Evolutionary conservation across 2,888 invertebrate genomes (phyloP).

Genomic region (Dicranocentrus wangi): DNA sequence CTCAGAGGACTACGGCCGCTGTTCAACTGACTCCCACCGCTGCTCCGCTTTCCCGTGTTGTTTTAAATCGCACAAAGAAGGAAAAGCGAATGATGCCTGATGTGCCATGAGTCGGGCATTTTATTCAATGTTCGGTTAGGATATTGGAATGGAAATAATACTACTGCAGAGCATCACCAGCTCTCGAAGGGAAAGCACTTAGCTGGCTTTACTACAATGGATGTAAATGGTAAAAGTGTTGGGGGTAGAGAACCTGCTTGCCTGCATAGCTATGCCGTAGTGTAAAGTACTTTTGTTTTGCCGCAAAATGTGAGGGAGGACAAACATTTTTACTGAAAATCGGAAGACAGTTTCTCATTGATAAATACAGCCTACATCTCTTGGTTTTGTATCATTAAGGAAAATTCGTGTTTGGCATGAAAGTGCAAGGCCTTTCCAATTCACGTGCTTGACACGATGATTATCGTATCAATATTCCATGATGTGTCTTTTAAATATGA

Average conservation of each 20-base stretch:
- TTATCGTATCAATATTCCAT: too few species aligned
- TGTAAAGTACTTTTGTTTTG: too few species aligned
- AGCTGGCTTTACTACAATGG: neutral
- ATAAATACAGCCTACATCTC: too few species aligned
- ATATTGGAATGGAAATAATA: slow-evolving; percentile 33
- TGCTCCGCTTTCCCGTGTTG: slow-evolving; percentile 32
- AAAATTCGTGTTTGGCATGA: too few species aligned
- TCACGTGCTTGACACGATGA: too few species aligned
- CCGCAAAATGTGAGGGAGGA: too few species aligned
- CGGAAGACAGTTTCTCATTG: too few species aligned
- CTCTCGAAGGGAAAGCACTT: neutral
- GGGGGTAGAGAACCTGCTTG: neutral
- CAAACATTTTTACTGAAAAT: neutral
- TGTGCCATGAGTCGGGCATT: slow-evolving; percentile 43
- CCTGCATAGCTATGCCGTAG: too few species aligned
- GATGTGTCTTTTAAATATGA: too few species aligned
- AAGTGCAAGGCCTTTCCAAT: too few species aligned
- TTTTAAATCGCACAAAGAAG: slow-evolving; percentile 55
- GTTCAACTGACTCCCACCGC: neutral
- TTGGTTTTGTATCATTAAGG: too few species aligned
- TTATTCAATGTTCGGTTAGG: slow-evolving; percentile 43
- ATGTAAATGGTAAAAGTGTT: neutral
- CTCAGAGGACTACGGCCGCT: neutral
- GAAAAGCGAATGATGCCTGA: slow-evolving; percentile 62
- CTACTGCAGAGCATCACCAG: slow-evolving; percentile 9